Conservation (phyloP, 1,140 invertebrate species). For the Drusus annulatus region DNA sequence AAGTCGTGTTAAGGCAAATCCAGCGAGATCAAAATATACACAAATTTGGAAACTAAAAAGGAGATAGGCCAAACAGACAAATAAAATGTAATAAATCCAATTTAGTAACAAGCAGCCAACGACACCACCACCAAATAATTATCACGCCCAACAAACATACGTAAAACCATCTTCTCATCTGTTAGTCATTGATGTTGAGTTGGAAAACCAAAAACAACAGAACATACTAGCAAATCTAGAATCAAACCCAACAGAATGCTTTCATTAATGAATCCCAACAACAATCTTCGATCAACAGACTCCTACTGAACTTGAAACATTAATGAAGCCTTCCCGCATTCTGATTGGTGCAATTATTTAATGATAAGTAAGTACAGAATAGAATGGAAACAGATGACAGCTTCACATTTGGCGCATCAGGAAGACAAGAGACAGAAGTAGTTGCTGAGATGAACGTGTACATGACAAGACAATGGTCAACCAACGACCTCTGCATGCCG, state of each 20-base stretch:
- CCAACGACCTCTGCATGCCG: no score
- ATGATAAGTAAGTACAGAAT: neutral
- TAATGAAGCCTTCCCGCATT: no score
- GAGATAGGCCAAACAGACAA: conserved; percentile 34
- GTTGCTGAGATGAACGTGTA: neutral
- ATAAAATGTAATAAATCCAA: conserved; percentile 34
- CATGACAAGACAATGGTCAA: neutral
- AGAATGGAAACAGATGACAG: neutral
- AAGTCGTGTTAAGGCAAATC: neutral
- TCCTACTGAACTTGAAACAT: no score
- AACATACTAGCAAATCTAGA: neutral
- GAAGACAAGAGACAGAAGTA: conserved; percentile 1
- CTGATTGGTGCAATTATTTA: no score
- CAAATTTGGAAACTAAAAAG: conserved; percentile 28
- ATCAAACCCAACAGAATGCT: conserved; percentile 5
- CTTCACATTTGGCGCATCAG: conserved; percentile 2
- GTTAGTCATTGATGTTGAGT: neutral
- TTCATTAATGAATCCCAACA: neutral
- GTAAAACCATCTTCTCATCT: neutral
- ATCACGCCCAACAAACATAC: neutral
- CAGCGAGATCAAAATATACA: conserved; percentile 1
- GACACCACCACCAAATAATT: conserved; percentile 17
- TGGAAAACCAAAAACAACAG: conserved; percentile 6
- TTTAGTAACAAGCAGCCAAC: conserved; percentile 26
- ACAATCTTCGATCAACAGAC: no score